Percentiles rank a stretch among this genome's conserved stretches.
phyloP scores from a whole-genome alignment of 2,888 invertebrate genomes.

The Watsonalla cultraria region DNA sequence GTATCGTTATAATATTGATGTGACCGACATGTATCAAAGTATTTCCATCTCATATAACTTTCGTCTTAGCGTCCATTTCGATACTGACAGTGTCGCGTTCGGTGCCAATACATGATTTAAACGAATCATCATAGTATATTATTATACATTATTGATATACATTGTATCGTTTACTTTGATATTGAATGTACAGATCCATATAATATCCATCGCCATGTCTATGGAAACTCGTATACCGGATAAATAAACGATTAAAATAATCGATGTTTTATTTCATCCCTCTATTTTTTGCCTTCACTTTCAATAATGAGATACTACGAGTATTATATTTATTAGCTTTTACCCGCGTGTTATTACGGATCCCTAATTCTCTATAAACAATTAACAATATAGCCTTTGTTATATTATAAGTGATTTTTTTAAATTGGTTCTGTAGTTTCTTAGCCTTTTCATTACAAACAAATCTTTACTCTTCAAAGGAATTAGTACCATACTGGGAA shows the following conservation, averaged over 20 bases:
- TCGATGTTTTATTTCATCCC: slow-evolving; percentile 34
- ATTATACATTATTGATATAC: slow-evolving; percentile 60
- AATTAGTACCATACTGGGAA: slow-evolving; percentile 7
- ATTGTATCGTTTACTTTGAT: slow-evolving; percentile 72
- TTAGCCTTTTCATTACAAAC: too few species aligned
- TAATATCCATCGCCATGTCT: slow-evolving; percentile 63
- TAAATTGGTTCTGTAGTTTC: too few species aligned
- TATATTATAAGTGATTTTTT: too few species aligned
- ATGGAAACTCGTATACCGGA: slow-evolving; percentile 67
- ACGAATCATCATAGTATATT: slow-evolving; percentile 61
- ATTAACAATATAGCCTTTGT: too few species aligned
- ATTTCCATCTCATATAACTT: slow-evolving; percentile 7
- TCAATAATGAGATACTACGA: slow-evolving; percentile 11
- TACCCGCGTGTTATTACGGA: too few species aligned
- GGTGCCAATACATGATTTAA: slow-evolving; percentile 67
- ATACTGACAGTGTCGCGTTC: slow-evolving; percentile 47
- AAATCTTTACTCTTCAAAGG: not conserved
- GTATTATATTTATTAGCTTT: too few species aligned
- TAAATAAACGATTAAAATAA: slow-evolving; percentile 61
- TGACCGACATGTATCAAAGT: slow-evolving; percentile 1
- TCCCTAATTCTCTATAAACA: too few species aligned
- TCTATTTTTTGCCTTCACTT: slow-evolving; percentile 23
- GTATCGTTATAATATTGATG: not conserved
- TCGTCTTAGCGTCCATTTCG: slow-evolving; percentile 57
- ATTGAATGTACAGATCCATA: slow-evolving; percentile 69